phyloP scores from a whole-genome alignment of 2,113 vertebrate genomes.

The Muscicapa adusta region DNA sequence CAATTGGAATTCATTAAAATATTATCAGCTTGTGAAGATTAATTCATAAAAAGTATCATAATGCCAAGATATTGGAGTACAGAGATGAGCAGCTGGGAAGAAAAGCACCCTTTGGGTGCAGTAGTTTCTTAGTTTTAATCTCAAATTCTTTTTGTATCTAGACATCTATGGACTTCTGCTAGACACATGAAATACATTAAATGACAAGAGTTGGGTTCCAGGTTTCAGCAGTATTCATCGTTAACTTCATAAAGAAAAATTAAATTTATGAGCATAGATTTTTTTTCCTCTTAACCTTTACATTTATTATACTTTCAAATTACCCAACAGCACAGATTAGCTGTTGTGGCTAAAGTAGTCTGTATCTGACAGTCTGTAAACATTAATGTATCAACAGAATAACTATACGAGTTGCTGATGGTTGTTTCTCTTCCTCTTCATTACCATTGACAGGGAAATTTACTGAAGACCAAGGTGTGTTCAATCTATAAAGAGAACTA shows the following conservation, averaged over 20 bases:
- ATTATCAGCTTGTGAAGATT: neutral
- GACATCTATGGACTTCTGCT: neutral
- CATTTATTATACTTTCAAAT: neutral
- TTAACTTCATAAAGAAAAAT: neutral
- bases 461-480: neutral
- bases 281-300: neutral
- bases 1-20: neutral
- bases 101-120: neutral
- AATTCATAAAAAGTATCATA: neutral
- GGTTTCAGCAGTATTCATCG: neutral
- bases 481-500: neutral
- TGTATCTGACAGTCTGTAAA: neutral
- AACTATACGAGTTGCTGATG: accelerated
- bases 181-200: neutral
- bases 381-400: neutral
- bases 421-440: neutral
- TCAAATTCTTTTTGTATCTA: neutral
- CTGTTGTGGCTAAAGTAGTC: neutral
- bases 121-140: neutral
- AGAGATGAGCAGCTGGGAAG: neutral
- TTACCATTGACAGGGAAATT: neutral
- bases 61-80: neutral
- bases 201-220: neutral
- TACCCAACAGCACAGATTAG: neutral
- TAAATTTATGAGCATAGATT: neutral